Evolutionary conservation across 2,113 vertebrate species (phyloP), one percentile per base, ranked within the genome.

Genomic region (Rhabdornis inornatus): DNA sequence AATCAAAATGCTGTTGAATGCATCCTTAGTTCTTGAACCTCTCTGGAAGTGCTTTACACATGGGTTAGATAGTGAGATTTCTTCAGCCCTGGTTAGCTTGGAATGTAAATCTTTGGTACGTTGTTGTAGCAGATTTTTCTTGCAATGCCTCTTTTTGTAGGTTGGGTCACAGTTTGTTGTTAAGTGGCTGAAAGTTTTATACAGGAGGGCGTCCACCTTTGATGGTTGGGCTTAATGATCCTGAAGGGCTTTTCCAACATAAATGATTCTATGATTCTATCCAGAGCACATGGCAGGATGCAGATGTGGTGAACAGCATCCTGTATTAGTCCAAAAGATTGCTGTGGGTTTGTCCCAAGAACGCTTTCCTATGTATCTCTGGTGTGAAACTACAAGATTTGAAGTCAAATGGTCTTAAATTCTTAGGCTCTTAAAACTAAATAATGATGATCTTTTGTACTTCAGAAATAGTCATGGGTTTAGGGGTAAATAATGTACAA

Each of bases 281-380:
- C 30, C 40, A 88, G 56, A 50, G 64, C 6, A 2, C 0, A 0
- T 56, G 39, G 24, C 19, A 90, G 53, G 19, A 11, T 87, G 61
- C 40, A 37, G 55, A 45, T 40, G 27, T 55, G 24, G 7, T 71
- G 31, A 64, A 3, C 11, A 71, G 22, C 33, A 60, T 55, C 7
- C 17, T 1, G 0, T 49, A 8, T 22, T n/a, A 60, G 20, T 60
- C 33, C 10, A 21, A 57, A 85, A 55, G 6, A 13, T 31, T 17
- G 4, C 35, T 31, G 10, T 31, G 33, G 11, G 7, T 74, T 83
- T 95, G 8, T 74, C 1, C 2, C 35, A 66, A 7, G 68, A 74
- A 55, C 0, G 0, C 10, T 37, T 65, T 31, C 55, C 8, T 13
- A 0, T 44, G 13, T 83, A 35, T 44, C 40, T 23, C 7, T 70